Evolutionary conservation across 2,113 vertebrate genomes (phyloP).

Genomic region (Rynchops niger): DNA sequence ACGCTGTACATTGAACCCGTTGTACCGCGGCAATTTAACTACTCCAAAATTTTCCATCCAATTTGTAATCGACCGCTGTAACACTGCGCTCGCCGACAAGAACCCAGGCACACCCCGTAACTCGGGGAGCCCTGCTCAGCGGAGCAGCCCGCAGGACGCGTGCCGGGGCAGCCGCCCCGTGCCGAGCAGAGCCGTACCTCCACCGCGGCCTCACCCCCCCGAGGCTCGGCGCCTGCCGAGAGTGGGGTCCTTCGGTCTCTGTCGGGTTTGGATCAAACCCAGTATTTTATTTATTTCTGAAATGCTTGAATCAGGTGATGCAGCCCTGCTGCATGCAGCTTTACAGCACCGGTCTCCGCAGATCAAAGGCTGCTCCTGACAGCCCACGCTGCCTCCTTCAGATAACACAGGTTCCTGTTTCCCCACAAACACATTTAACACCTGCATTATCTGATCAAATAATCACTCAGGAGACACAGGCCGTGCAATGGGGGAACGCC

Average conservation of each 20-base stretch:
- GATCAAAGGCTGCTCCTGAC: background rate
- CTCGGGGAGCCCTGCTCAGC: too few species aligned
- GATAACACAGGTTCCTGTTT: background rate
- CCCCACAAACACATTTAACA: background rate
- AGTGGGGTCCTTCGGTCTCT: background rate
- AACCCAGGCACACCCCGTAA: background rate
- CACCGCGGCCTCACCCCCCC: fast-evolving
- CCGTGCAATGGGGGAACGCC: background rate
- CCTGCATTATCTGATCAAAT: background rate
- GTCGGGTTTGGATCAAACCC: background rate
- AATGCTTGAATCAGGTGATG: background rate
- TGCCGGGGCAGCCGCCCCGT: background rate
- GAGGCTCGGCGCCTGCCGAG: background rate
- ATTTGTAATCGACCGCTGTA: background rate
- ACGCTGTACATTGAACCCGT: fast-evolving
- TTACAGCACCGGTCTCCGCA: fast-evolving
- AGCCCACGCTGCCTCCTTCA: background rate
- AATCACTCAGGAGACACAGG: background rate
- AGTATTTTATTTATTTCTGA: background rate
- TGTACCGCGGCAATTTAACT: fast-evolving
- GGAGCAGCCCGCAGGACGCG: background rate
- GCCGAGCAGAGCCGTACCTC: background rate
- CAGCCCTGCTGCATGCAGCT: too few species aligned
- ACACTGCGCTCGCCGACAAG: too few species aligned
- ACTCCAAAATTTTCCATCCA: background rate